phyloP scores from a whole-genome alignment of 2,888 invertebrate species.

The Lypha dubia region DNA sequence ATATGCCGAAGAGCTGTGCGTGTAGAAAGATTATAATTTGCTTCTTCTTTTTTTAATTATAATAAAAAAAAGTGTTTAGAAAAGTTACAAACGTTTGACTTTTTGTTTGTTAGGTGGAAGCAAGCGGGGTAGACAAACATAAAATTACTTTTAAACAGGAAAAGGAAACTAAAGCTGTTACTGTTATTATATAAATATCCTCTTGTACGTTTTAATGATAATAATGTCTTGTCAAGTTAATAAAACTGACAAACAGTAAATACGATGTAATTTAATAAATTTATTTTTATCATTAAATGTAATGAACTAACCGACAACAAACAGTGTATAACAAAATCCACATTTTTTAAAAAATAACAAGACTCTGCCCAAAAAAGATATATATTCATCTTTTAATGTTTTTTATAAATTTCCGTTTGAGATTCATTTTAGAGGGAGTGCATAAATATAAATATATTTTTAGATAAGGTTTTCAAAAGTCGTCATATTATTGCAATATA shows the following conservation, averaged over 20 bases:
- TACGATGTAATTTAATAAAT: constrained; percentile 62
- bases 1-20: no score
- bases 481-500: neutral
- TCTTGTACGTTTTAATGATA: constrained; percentile 24
- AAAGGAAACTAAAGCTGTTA: constrained; percentile 34
- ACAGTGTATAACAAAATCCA: no score
- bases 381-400: no score
- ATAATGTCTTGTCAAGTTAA: constrained; percentile 43
- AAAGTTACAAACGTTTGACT: neutral
- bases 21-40: no score
- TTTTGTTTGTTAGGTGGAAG: neutral
- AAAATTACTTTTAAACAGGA: constrained; percentile 5
- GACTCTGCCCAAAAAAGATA: no score
- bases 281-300: constrained; percentile 35
- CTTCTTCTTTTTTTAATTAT: no score
- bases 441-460: no score
- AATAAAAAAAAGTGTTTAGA: no score
- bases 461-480: neutral
- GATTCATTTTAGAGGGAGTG: no score
- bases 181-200: constrained; percentile 27
- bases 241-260: constrained; percentile 62
- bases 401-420: no score
- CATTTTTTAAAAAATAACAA: no score
- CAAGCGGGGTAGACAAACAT: neutral
- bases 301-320: constrained; percentile 40